Evolutionary conservation across 2,888 invertebrate species (phyloP).

Genomic region (Habrosyne pyritoides): DNA sequence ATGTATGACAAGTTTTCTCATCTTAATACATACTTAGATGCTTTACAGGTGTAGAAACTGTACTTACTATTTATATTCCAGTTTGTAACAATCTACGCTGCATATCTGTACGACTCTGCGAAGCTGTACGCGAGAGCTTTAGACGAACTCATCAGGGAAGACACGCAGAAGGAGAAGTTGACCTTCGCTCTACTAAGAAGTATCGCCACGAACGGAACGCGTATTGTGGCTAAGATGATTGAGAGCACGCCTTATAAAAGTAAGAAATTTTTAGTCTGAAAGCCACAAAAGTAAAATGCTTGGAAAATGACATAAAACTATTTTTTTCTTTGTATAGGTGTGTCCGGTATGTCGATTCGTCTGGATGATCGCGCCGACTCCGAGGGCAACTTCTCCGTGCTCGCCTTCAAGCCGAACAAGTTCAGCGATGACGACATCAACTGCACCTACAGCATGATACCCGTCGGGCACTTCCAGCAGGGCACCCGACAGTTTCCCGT

Average conservation of each 20-base stretch:
- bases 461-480: slow-evolving; percentile 93
- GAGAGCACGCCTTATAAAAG: slow-evolving; percentile 93
- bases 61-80: slow-evolving; percentile 73
- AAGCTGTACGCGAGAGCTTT: slow-evolving; percentile 95
- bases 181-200: slow-evolving; percentile 86
- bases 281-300: not conserved
- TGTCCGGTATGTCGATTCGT: slow-evolving; percentile 96
- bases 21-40: too few relatives aligned
- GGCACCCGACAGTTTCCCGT: slow-evolving; percentile 88
- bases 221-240: slow-evolving; percentile 94
- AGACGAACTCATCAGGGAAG: slow-evolving; percentile 87
- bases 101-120: slow-evolving; percentile 97
- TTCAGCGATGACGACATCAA: slow-evolving; percentile 74
- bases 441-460: slow-evolving; percentile 91
- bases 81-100: slow-evolving; percentile 95
- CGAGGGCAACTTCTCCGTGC: slow-evolving; percentile 97
- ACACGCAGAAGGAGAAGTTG: slow-evolving; percentile 70
- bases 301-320: slow-evolving; percentile 2
- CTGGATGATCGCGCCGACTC: slow-evolving; percentile 97
- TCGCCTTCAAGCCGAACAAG: slow-evolving; percentile 88
- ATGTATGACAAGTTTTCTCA: too few relatives aligned
- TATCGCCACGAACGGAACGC: slow-evolving; percentile 92
- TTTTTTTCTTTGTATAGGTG: slow-evolving; percentile 84
- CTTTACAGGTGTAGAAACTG: too few relatives aligned
- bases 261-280: slow-evolving; percentile 76